These are phyloP conservation scores for Menidia menidia DNA, from an alignment of 2,797 vertebrate genomes.

Conservation along the genomic window DNA sequence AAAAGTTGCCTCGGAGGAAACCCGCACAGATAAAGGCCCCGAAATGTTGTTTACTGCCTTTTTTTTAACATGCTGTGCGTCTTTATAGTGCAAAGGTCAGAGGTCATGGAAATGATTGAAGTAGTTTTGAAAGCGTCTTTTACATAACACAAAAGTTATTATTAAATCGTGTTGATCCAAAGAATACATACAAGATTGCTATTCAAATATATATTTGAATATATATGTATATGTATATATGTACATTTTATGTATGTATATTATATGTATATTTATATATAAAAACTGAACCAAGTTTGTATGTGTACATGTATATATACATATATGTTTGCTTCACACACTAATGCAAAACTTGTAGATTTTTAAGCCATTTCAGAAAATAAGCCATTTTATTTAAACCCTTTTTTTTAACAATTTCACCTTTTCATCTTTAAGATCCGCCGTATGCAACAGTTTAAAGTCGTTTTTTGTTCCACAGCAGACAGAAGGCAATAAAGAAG, in stretches of 20 bases:
- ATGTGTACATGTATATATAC: too few species aligned
- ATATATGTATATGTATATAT: not conserved
- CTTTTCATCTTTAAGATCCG: not conserved
- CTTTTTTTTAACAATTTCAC: too few species aligned
- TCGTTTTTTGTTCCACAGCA: too few species aligned
- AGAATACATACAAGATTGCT: not conserved
- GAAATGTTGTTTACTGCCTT: conserved; percentile 5
- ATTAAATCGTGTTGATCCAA: not conserved
- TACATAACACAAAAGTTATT: not conserved
- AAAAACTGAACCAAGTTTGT: too few species aligned
- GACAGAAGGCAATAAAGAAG: too few species aligned
- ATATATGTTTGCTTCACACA: too few species aligned
- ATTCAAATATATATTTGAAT: not conserved
- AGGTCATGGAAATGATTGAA: conserved; percentile 65
- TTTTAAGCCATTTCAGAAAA: too few species aligned
- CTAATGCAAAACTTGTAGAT: not conserved
- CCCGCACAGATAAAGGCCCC: conserved; percentile 2
- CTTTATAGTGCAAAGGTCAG: conserved; percentile 72
- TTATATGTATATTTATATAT: too few species aligned
- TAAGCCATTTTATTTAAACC: too few species aligned
- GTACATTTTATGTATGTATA: too few species aligned
- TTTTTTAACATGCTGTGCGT: not conserved
- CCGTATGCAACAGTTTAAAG: not conserved
- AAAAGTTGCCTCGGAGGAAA: conserved; percentile 5
- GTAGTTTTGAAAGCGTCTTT: conserved; percentile 1